Evolutionary conservation across 2,113 vertebrate species (phyloP).

Genomic region (Pachyramphus minor): DNA sequence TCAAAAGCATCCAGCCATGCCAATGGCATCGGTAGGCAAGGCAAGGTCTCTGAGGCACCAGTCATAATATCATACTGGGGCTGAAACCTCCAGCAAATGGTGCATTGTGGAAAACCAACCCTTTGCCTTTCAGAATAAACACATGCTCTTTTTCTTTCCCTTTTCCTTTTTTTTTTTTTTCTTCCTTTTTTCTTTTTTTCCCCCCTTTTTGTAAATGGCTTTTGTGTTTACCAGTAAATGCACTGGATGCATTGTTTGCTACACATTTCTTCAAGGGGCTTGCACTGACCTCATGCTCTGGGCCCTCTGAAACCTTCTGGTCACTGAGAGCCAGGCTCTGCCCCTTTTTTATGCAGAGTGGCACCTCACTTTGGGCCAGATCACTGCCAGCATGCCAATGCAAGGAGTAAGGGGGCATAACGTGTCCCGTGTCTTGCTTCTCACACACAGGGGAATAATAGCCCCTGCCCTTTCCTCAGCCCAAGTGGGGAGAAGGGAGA

Average conservation of each 20-base stretch:
- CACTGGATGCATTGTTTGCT: conserved; percentile 5
- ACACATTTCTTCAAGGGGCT: conserved; percentile 41
- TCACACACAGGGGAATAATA: conserved; percentile 51
- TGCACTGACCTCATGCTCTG: conserved; percentile 45
- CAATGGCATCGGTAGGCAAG: conserved; percentile 26
- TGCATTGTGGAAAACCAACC: conserved; percentile 22
- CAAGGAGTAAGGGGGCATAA: conserved; percentile 6
- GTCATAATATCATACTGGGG: conserved; percentile 50
- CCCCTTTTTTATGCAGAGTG: conserved; percentile 52
- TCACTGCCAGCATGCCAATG: conserved; percentile 52
- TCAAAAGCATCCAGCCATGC: conserved; percentile 25
- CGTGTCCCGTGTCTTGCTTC: conserved; percentile 30
- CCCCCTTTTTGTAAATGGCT: background rate
- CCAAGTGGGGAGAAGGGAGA: conserved; percentile 20
- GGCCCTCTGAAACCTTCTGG: conserved; percentile 53
- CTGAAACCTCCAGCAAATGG: conserved; percentile 31
- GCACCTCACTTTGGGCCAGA: conserved; percentile 47
- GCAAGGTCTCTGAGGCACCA: conserved; percentile 1
- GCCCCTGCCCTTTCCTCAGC: conserved; percentile 38
- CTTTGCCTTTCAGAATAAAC: conserved; percentile 55
- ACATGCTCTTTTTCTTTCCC: background rate
- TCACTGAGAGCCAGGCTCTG: conserved; percentile 11
- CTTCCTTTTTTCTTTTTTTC: background rate
- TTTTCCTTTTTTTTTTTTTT: background rate
- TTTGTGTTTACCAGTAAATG: conserved; percentile 42